These are phyloP conservation scores for Melieria crassipennis DNA, from an alignment of 2,888 invertebrate genomes.

Conservation along the genomic window DNA sequence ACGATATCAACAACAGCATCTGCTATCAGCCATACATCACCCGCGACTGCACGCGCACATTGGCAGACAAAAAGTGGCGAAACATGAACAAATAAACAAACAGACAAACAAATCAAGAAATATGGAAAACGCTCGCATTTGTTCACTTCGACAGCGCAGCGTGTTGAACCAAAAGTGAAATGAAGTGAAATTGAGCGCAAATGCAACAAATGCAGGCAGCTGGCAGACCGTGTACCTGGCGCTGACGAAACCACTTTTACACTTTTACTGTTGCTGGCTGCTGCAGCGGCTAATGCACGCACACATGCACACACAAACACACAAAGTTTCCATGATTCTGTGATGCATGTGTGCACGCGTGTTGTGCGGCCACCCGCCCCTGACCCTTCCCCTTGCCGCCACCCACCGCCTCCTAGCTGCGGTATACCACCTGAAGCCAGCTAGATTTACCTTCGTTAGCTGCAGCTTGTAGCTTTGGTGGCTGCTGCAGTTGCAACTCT, in stretches of 20 bases:
- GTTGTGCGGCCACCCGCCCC: no score
- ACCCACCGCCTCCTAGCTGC: not conserved
- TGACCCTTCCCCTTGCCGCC: no score
- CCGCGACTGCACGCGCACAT: no score
- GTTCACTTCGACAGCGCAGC: conserved; percentile 10
- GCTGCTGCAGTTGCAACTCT: conserved; percentile 23
- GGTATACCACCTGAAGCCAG: no score
- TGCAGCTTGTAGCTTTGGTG: conserved; percentile 41
- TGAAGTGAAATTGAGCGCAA: conserved; percentile 36
- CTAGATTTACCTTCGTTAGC: conserved; percentile 21
- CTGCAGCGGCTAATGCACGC: not conserved
- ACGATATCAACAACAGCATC: no score
- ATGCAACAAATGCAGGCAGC: conserved; percentile 17
- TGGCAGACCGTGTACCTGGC: not conserved
- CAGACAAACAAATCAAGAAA: no score
- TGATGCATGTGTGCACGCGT: no score
- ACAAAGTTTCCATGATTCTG: no score
- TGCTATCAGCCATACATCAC: no score
- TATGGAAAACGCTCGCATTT: no score
- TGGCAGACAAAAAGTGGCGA: no score
- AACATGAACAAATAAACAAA: no score
- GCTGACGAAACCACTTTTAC: conserved; percentile 37
- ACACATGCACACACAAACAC: not conserved
- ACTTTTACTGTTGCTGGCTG: conserved; percentile 1
- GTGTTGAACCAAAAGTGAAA: conserved; percentile 23